These are phyloP conservation scores for Ciconia nigra DNA, from an alignment of 2,797 vertebrate genomes.

Conservation along the genomic window DNA sequence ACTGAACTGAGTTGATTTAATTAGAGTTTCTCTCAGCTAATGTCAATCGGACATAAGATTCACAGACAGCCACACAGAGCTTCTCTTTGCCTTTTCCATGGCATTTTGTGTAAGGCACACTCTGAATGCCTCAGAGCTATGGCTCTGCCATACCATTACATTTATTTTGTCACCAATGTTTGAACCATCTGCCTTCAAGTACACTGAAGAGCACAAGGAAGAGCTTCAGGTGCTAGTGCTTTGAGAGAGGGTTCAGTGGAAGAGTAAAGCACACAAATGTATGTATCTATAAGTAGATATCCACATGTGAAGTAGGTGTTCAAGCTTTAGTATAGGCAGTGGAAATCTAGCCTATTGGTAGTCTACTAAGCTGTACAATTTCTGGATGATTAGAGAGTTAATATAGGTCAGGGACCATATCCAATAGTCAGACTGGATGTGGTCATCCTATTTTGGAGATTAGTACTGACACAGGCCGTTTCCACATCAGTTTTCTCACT, in stretches of 20 bases:
- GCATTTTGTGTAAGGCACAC: background rate
- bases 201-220: background rate
- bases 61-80: background rate
- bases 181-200: background rate
- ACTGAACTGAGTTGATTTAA: background rate
- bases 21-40: background rate
- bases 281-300: background rate
- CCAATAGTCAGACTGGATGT: background rate
- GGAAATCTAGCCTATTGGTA: background rate
- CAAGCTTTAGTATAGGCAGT: background rate
- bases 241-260: background rate
- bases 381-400: background rate
- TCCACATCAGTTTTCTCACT: background rate
- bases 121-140: background rate
- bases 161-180: background rate
- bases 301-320: background rate
- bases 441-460: background rate
- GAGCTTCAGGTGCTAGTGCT: background rate
- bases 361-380: background rate
- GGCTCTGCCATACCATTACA: background rate
- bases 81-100: background rate
- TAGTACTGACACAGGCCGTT: background rate
- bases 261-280: background rate
- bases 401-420: background rate
- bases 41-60: background rate